These are phyloP conservation scores for Megathymus violae DNA, from an alignment of 1,140 invertebrate species.

Conservation along the genomic window DNA sequence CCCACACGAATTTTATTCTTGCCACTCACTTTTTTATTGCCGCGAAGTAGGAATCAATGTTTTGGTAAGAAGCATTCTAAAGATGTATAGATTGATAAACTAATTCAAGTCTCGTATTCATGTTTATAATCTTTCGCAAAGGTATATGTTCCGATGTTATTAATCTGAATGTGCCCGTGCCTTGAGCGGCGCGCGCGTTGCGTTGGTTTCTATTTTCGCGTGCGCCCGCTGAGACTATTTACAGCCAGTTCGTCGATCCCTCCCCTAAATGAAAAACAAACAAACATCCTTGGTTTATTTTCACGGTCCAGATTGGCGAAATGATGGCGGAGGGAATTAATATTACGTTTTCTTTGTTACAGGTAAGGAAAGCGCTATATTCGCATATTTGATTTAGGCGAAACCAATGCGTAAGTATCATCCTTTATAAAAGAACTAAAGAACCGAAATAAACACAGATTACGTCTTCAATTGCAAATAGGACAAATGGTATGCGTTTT, in stretches of 20 bases:
- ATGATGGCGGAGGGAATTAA: slow-evolving; percentile 31
- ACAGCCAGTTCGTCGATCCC: slow-evolving; percentile 40
- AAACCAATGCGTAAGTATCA: background rate
- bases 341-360: slow-evolving; percentile 40
- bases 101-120: too few relatives aligned
- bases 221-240: slow-evolving; percentile 48
- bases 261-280: slow-evolving; percentile 41
- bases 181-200: slow-evolving; percentile 33
- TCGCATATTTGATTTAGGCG: background rate
- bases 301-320: slow-evolving; percentile 36
- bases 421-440: too few relatives aligned
- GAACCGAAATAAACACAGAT: too few relatives aligned
- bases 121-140: too few relatives aligned
- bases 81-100: too few relatives aligned
- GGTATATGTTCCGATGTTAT: background rate
- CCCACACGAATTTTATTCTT: too few relatives aligned
- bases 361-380: slow-evolving; percentile 38
- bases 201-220: slow-evolving; percentile 55
- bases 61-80: too few relatives aligned
- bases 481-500: too few relatives aligned
- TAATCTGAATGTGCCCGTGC: background rate
- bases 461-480: too few relatives aligned
- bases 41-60: too few relatives aligned
- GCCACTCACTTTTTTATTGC: too few relatives aligned
- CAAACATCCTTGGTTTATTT: slow-evolving; percentile 39